Evolutionary conservation across 1,140 invertebrate genomes (phyloP).

Genomic region (Glossosoma conforme): DNA sequence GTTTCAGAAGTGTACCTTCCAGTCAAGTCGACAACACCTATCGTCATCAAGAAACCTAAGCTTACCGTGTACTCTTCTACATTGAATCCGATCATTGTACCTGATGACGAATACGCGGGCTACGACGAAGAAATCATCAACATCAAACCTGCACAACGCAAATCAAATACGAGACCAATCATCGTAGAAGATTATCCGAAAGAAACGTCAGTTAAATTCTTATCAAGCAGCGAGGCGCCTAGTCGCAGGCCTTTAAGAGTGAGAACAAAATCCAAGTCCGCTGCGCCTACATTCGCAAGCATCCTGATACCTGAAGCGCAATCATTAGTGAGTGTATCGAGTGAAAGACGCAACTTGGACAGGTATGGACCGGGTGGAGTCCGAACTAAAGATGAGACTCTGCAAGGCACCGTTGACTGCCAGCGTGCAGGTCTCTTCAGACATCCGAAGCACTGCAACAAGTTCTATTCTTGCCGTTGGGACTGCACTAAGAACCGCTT

Average conservation of each 20-base stretch:
- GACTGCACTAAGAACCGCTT: constrained; percentile 74
- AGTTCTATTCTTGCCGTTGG: constrained; percentile 82
- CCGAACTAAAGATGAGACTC: constrained; percentile 52
- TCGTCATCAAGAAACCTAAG: constrained; percentile 32
- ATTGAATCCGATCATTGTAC: constrained; percentile 49
- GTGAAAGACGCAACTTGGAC: constrained; percentile 44
- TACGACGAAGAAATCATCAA: constrained; percentile 42
- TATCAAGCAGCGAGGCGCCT: constrained; percentile 6
- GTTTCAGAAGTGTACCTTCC: constrained; percentile 10
- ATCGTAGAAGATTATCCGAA: constrained; percentile 21
- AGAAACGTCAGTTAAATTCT: not conserved
- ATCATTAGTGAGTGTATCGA: not conserved
- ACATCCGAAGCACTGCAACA: constrained; percentile 76
- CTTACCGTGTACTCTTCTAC: constrained; percentile 40
- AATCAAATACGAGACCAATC: constrained; percentile 24
- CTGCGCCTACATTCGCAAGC: constrained; percentile 46
- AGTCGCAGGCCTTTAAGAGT: constrained; percentile 32
- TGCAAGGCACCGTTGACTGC: constrained; percentile 63
- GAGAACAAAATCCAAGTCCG: constrained; percentile 39
- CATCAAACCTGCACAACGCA: constrained; percentile 23
- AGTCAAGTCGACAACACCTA: constrained; percentile 31
- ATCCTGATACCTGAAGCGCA: constrained; percentile 35
- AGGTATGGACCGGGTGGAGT: constrained; percentile 52
- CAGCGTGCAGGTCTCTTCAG: constrained; percentile 74
- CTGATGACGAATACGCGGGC: constrained; percentile 44